These are phyloP conservation scores for Emmelina monodactyla DNA, from an alignment of 2,888 invertebrate genomes.

Conservation along the genomic window DNA sequence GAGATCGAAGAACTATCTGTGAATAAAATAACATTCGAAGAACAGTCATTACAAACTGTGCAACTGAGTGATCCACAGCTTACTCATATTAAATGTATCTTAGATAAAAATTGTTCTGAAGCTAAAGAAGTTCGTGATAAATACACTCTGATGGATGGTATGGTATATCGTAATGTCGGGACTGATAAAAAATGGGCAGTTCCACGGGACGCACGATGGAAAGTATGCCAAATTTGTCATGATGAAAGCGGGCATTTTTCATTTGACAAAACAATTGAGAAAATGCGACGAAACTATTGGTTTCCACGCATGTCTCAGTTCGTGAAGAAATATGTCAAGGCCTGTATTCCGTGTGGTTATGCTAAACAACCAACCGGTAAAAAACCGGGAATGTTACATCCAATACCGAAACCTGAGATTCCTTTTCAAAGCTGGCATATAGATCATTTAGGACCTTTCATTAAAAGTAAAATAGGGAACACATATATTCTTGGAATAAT, in stretches of 20 bases:
- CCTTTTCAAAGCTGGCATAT: constrained; percentile 11
- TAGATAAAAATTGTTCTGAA: constrained; percentile 9
- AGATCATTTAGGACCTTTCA: constrained; percentile 14
- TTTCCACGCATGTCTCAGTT: constrained; percentile 8
- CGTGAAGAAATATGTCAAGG: constrained; percentile 8
- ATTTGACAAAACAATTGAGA: constrained; percentile 11
- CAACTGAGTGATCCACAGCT: constrained; percentile 9
- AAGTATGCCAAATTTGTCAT: constrained; percentile 6
- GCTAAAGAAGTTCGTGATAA: constrained; percentile 2
- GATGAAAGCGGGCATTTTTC: constrained; percentile 14
- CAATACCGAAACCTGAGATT: constrained; percentile 7
- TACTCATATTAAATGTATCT: constrained; percentile 2
- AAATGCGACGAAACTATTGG: constrained; percentile 14
- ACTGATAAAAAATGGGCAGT: constrained; percentile 5
- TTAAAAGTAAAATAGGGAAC: constrained; percentile 13
- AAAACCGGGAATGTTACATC: constrained; percentile 2
- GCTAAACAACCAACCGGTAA: constrained; percentile 3
- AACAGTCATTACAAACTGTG: constrained; percentile 8
- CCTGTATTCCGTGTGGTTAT: constrained; percentile 6
- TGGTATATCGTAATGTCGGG: constrained; percentile 2
- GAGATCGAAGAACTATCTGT: background rate
- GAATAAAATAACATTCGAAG: background rate
- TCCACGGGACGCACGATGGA: constrained; percentile 5
- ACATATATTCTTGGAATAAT: constrained; percentile 14
- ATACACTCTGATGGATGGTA: constrained; percentile 3